These are phyloP conservation scores for Heterodera schachtii DNA, from an alignment of 1,140 invertebrate species.

Conservation along the genomic window DNA sequence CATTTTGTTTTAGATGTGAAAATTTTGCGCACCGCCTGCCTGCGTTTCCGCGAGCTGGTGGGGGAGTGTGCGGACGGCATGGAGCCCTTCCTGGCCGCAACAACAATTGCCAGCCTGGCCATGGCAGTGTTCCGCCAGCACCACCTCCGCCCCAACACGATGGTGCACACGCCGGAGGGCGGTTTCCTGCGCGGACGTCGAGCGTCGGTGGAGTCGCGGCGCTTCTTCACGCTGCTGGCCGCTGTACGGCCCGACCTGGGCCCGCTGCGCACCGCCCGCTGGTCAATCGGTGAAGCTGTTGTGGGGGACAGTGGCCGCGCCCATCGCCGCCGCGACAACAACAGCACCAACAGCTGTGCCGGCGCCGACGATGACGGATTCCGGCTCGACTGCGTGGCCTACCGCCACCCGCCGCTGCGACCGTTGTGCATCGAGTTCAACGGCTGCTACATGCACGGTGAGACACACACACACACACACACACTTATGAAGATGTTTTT, in stretches of 20 bases:
- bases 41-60: slow-evolving; percentile 10
- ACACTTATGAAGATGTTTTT: too few relatives aligned
- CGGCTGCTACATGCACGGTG: slow-evolving; percentile 9
- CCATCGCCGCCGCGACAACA: too few relatives aligned
- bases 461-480: too few relatives aligned
- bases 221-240: neutral
- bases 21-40: slow-evolving; percentile 3
- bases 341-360: too few relatives aligned
- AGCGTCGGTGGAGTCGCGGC: neutral
- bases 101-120: slow-evolving; percentile 11
- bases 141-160: neutral
- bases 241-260: neutral
- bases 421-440: slow-evolving; percentile 17
- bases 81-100: slow-evolving; percentile 7
- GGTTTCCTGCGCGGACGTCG: neutral
- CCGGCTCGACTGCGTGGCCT: neutral
- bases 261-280: neutral
- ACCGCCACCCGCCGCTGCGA: slow-evolving; percentile 1
- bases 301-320: too few relatives aligned
- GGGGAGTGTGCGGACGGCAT: neutral
- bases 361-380: slow-evolving; percentile 1
- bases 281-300: slow-evolving; percentile 11
- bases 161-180: slow-evolving; percentile 11
- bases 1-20: neutral
- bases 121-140: slow-evolving; percentile 2